Evolutionary conservation across 2,113 vertebrate species (phyloP).

Genomic region (Probosciger aterrimus): DNA sequence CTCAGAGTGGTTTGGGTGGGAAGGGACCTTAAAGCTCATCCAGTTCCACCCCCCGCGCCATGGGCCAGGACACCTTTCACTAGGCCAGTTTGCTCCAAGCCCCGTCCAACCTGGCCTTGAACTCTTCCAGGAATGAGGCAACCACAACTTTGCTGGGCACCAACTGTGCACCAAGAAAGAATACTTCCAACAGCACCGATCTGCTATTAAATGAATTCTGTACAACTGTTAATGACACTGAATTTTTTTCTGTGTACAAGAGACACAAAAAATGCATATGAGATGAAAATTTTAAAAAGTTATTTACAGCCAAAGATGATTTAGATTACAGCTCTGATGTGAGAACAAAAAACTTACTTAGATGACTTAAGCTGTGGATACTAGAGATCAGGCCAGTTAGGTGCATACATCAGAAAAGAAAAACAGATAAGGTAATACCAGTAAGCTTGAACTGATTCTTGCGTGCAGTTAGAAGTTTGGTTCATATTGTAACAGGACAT

Average conservation of each 20-base stretch:
- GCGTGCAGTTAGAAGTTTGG: not conserved
- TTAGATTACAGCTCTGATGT: not conserved
- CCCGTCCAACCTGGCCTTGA: not conserved
- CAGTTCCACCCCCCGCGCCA: not conserved
- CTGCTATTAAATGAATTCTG: not conserved
- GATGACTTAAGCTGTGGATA: not conserved
- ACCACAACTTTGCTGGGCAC: not conserved
- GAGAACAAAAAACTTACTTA: not conserved
- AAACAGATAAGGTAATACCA: not conserved
- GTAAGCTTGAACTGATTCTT: not conserved
- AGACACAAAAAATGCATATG: not conserved
- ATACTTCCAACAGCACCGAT: not conserved
- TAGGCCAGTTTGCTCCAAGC: not conserved
- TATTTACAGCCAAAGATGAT: not conserved
- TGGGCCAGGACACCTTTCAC: not conserved
- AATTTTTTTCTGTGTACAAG: not conserved
- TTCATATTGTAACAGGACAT: not conserved
- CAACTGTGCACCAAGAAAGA: not conserved
- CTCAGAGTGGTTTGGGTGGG: not conserved
- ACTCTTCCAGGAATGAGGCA: not conserved
- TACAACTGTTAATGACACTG: not conserved
- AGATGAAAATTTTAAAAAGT: not conserved
- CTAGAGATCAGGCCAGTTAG: accelerated
- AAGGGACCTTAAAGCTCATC: not conserved
- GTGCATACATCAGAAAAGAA: not conserved